These are phyloP conservation scores for Tylochromis polylepis DNA, from an alignment of 2,113 vertebrate genomes.

Conservation along the genomic window DNA sequence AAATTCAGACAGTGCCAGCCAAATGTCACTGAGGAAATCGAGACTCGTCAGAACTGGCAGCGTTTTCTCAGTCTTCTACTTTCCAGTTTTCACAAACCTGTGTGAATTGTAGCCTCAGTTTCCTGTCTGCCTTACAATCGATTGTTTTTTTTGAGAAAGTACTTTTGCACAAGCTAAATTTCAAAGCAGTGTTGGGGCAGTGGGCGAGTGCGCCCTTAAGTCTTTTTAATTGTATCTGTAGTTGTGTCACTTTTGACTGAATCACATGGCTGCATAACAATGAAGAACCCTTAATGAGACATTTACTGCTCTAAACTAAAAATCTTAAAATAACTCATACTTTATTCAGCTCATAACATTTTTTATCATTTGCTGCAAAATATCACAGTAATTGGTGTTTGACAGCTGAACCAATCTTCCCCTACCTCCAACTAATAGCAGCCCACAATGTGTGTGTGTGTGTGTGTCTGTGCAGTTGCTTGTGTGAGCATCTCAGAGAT, in stretches of 20 bases:
- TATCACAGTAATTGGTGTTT: not conserved
- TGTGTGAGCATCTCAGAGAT: not conserved
- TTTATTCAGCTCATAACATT: not conserved
- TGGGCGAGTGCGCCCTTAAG: not conserved
- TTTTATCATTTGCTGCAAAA: not conserved
- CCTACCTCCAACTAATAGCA: not conserved
- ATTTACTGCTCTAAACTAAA: not conserved
- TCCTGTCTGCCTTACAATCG: not conserved
- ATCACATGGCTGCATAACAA: not conserved
- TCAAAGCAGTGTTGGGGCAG: not conserved
- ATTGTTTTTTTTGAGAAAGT: not conserved
- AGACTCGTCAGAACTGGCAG: not conserved
- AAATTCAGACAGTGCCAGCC: not conserved
- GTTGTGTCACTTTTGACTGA: not conserved
- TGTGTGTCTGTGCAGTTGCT: not conserved
- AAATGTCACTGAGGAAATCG: not conserved
- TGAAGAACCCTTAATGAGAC: not conserved
- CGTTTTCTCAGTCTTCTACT: not conserved
- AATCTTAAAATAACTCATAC: not conserved
- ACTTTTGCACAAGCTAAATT: not conserved
- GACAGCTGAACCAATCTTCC: not conserved
- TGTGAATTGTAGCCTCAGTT: not conserved
- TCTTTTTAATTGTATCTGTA: not conserved
- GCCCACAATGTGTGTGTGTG: no score
- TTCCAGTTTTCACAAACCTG: not conserved